Evolutionary conservation across 2,888 invertebrate genomes (phyloP), one percentile per base, ranked within the genome.

Genomic region (Tinea trinotella): DNA sequence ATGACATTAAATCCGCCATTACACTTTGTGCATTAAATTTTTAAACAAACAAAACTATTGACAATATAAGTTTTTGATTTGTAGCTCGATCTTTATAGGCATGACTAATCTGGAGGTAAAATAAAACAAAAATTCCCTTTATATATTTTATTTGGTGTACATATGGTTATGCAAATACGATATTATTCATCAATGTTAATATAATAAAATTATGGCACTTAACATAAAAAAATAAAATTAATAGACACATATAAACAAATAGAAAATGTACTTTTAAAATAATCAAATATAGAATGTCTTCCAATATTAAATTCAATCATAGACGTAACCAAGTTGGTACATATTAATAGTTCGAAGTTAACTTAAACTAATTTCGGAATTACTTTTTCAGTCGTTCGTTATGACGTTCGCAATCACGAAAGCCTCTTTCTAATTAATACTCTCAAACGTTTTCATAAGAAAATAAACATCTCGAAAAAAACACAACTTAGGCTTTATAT

Each of bases 151-250:
- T 81, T 84, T 83, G 82, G 83, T 85, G 83, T 85, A 84, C 78
- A 85, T 81, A 85, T 82, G 82, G 83, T 84, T 85, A 84, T 77
- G 83, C 79, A 76, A n/a, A 81, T 82, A 81, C 71, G 80, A 79
- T 80, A 79, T 80, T 80, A 70, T 80, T 80, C 82, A n/a, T 76
- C 70, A 77, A 80, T 82, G 82, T 84, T 85, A 84, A 80, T 80
- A 84, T 75, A 76, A 84, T 80, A 81, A 44, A 83, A 81, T 83
- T 85, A 85, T 85, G 85, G 85, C 85, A 85, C 85, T 84, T 80
- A 84, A 84, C 70, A 76, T 66, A 83, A 81, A n/a, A n/a, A n/a
- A 76, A 69, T 71, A 77, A 73, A 77, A 67, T 44, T 69, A 12
- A 68, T 75, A 75, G 67, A 76, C n/a, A 78, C 78, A 82, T 68